Evolutionary conservation across 2,888 invertebrate genomes (phyloP), one percentile per base, ranked within the genome.

Genomic region (Minunthozetes semirufus): DNA sequence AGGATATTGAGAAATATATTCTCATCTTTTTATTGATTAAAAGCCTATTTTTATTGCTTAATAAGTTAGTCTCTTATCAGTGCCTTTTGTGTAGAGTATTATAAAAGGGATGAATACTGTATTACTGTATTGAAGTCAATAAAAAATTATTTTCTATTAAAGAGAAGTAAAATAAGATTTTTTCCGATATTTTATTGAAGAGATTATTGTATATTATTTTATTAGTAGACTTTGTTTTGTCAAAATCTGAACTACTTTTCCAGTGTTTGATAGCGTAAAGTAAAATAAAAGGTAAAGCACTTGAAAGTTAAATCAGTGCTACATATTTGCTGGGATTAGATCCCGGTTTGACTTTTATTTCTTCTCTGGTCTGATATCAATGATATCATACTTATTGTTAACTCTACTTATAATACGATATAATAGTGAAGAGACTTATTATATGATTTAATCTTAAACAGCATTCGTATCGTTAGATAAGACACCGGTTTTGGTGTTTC

Each of bases 151-250:
- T 56, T 68, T 15, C 13, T 15, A 22, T 63, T 19, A 61, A 15
- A 61, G 22, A 19, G 50, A 50, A 19, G 19, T n/a, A 50, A 50
- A 22, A 56, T 19, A 56, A 61, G 61, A 61, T 29, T 33, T 59
- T 59, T 19, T 63, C n/a, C 19, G n/a, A 15, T 68, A 17, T 42
- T 68, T 68, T 68, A 68, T 42, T 68, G 68, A 68, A 68, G 42
- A 22, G 68, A 9, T 61, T 61, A 61, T 17, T 61, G 61, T 68
- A 19, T 68, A 68, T 68, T 68, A 68, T 68, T 68, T 68, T 68
- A 68, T 68, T 68, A 33, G 42, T 42, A 17, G 42, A 19, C 68
- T 68, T 68, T 46, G 22, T 61, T n/a, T 61, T 61, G 61, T 15
- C 61, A 61, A 61, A 33, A 29, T 61, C n/a, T 61, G 61, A 61